Conservation (phyloP, 2,113 vertebrate genomes). For the Rhombomys opimus region DNA sequence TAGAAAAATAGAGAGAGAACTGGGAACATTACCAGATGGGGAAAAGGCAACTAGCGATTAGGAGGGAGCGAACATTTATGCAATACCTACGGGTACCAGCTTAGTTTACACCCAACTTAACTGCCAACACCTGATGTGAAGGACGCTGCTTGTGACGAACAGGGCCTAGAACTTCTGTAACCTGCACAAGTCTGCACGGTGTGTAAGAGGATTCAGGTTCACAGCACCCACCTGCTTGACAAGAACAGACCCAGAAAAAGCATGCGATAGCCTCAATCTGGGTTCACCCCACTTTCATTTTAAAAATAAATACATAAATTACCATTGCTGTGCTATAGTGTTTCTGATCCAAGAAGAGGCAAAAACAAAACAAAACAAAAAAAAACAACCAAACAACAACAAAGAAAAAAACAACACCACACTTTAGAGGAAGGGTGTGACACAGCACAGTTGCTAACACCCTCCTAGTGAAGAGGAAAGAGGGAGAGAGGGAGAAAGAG, state of each 20-base stretch:
- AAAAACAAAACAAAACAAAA: no score
- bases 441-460: neutral
- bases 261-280: neutral
- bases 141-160: neutral
- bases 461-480: neutral
- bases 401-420: neutral
- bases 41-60: neutral
- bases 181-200: neutral
- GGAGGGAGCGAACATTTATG: neutral
- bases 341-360: neutral
- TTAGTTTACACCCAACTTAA: conserved; percentile 15
- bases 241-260: neutral
- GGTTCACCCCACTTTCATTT: neutral
- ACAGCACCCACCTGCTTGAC: neutral
- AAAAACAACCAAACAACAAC: no score
- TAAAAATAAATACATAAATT: neutral
- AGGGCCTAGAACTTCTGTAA: neutral
- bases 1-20: neutral
- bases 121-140: neutral
- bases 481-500: neutral
- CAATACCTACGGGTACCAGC: neutral
- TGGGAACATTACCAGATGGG: neutral
- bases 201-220: neutral
- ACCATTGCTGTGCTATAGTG: neutral
- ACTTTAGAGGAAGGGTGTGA: neutral